A percentile compares a stretch with the other conserved stretches of the same genome.
These are phyloP conservation scores for Metopia argyrocephala DNA, from an alignment of 2,888 invertebrate genomes.

Conservation along the genomic window DNA sequence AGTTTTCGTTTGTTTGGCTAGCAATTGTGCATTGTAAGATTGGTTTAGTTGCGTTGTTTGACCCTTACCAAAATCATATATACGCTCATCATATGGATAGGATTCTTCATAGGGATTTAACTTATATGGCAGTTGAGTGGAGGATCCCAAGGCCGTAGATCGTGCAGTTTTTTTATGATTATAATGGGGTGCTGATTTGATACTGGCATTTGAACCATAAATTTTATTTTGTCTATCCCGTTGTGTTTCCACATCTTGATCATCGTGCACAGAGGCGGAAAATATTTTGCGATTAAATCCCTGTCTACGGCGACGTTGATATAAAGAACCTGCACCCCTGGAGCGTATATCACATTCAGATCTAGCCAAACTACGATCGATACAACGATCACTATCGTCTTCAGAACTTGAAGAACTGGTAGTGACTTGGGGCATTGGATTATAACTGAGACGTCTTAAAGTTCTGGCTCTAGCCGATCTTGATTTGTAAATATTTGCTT, in stretches of 20 bases:
- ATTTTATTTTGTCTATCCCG: slow-evolving; percentile 73
- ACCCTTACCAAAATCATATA: slow-evolving; percentile 76
- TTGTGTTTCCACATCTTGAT: slow-evolving; percentile 69
- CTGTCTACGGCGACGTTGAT: slow-evolving; percentile 72
- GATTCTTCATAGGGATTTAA: slow-evolving; percentile 69
- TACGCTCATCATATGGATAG: slow-evolving; percentile 74
- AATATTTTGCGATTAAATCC: slow-evolving; percentile 75
- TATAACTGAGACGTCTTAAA: slow-evolving; percentile 80
- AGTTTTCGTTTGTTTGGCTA: slow-evolving; percentile 48
- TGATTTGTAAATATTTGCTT: slow-evolving; percentile 73
- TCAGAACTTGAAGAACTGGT: slow-evolving; percentile 81
- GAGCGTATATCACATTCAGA: slow-evolving; percentile 81
- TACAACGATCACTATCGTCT: slow-evolving; percentile 75
- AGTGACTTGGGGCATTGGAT: slow-evolving; percentile 80
- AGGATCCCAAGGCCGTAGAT: slow-evolving; percentile 16
- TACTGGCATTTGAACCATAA: slow-evolving; percentile 79
- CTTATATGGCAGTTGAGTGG: slow-evolving; percentile 65
- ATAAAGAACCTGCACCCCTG: slow-evolving; percentile 69
- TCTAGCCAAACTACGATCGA: slow-evolving; percentile 78
- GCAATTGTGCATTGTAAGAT: slow-evolving; percentile 68
- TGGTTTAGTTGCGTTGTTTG: slow-evolving; percentile 73
- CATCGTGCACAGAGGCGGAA: slow-evolving; percentile 72
- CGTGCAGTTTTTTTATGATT: slow-evolving; percentile 71
- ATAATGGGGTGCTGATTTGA: slow-evolving; percentile 79
- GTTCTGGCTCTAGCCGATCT: slow-evolving; percentile 81